Evolutionary conservation across 2,113 vertebrate genomes (phyloP).

Genomic region (Poeciliopsis turrubarensis): DNA sequence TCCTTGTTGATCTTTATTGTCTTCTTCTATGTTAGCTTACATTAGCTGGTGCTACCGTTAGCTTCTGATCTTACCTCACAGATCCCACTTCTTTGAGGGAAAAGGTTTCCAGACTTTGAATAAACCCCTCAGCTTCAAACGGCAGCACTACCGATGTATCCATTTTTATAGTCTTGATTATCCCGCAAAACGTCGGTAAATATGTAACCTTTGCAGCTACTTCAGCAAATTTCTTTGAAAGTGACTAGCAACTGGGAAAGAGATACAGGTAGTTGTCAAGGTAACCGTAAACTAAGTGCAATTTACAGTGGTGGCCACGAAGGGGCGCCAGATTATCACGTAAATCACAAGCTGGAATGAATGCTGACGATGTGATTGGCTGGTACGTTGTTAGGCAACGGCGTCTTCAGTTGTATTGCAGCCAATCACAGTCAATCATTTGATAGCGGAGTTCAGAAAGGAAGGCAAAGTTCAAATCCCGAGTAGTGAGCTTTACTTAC

Average conservation of each 20-base stretch:
- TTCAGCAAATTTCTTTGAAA: background rate
- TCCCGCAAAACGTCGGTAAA: background rate
- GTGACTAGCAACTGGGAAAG: background rate
- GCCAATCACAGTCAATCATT: background rate
- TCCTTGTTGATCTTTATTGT: too few relatives aligned
- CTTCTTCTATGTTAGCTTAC: too few relatives aligned
- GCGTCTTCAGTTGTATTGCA: background rate
- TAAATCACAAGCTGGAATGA: background rate
- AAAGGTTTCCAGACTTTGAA: slow-evolving; percentile 80
- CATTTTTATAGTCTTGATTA: slow-evolving; percentile 28
- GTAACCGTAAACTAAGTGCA: slow-evolving; percentile 59
- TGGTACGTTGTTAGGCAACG: slow-evolving; percentile 5
- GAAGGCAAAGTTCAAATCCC: background rate
- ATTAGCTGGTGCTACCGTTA: slow-evolving; percentile 1
- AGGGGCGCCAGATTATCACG: slow-evolving; percentile 26
- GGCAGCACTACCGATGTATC: slow-evolving; percentile 74
- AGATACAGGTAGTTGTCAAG: slow-evolving; percentile 54
- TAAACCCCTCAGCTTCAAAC: slow-evolving; percentile 82
- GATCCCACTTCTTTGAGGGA: slow-evolving; percentile 82
- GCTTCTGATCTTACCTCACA: slow-evolving; percentile 67
- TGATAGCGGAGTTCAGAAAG: too few relatives aligned
- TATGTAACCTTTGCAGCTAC: background rate
- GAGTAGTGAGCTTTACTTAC: background rate
- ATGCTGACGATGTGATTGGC: background rate
- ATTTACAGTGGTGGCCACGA: slow-evolving; percentile 13